Evolutionary conservation across 2,888 invertebrate genomes (phyloP).

Genomic region (Amblyjoppa proteus): DNA sequence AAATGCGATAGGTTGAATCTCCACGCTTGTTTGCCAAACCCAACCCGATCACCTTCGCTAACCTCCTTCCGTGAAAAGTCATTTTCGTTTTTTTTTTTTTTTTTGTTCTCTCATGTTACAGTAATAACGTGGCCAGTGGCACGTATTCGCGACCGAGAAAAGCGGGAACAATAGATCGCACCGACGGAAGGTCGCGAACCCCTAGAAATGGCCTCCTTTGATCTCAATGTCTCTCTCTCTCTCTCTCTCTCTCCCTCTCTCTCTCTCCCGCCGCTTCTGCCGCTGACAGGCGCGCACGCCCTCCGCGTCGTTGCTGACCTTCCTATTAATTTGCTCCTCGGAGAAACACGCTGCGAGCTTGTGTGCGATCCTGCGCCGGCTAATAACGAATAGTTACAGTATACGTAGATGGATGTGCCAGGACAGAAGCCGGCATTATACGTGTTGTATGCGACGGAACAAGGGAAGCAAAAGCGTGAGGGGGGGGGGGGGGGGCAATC

Average conservation of each 20-base stretch:
- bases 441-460: not conserved
- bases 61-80: not conserved
- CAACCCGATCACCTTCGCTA: not conserved
- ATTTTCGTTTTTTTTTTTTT: not conserved
- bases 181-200: conserved; percentile 55
- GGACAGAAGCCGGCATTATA: not conserved
- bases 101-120: not conserved
- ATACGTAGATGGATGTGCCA: not conserved
- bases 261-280: conserved; percentile 7
- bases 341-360: conserved; percentile 22
- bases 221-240: conserved; percentile 45
- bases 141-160: conserved; percentile 22
- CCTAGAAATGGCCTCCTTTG: conserved; percentile 63
- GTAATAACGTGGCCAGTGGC: not conserved
- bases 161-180: conserved; percentile 53
- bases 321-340: conserved; percentile 45
- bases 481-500: not conserved
- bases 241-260: not conserved
- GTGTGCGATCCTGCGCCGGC: conserved; percentile 28
- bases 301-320: conserved; percentile 25
- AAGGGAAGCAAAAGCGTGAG: not conserved
- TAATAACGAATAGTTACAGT: conserved; percentile 24
- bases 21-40: not conserved
- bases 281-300: conserved; percentile 28
- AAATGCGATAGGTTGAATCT: no score